Evolutionary conservation across 2,113 vertebrate species (phyloP).

Genomic region (Eulemur macaco): DNA sequence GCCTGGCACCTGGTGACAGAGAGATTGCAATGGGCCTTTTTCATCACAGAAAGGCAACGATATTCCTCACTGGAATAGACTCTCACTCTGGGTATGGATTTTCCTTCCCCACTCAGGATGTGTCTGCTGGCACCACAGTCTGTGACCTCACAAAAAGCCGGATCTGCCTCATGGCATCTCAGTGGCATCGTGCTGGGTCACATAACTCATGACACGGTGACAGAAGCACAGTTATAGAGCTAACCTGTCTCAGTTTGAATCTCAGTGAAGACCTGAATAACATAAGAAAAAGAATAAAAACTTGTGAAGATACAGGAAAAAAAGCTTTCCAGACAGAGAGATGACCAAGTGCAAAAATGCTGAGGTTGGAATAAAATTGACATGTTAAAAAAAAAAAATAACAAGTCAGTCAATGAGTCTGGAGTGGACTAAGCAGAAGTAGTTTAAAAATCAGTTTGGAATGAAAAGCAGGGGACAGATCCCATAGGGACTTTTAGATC

Average conservation of each 20-base stretch:
- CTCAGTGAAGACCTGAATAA: background rate
- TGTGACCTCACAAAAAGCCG: background rate
- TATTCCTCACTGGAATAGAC: background rate
- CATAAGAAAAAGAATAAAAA: background rate
- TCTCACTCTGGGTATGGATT: background rate
- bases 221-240: too few species aligned
- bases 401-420: accelerated
- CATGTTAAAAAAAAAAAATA: background rate
- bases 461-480: too few species aligned
- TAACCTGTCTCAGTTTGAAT: accelerated
- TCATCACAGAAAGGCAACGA: accelerated
- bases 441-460: background rate
- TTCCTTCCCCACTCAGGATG: accelerated
- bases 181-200: accelerated
- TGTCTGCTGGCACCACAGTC: accelerated
- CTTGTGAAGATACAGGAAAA: background rate
- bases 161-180: accelerated
- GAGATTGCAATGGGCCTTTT: background rate
- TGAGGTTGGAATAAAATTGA: background rate
- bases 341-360: background rate
- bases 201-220: accelerated
- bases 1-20: accelerated
- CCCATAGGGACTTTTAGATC: accelerated
- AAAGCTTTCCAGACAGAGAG: background rate
- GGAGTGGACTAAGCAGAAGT: background rate